Conservation (phyloP, 2,888 invertebrate genomes). For the Cinara cedri region DNA sequence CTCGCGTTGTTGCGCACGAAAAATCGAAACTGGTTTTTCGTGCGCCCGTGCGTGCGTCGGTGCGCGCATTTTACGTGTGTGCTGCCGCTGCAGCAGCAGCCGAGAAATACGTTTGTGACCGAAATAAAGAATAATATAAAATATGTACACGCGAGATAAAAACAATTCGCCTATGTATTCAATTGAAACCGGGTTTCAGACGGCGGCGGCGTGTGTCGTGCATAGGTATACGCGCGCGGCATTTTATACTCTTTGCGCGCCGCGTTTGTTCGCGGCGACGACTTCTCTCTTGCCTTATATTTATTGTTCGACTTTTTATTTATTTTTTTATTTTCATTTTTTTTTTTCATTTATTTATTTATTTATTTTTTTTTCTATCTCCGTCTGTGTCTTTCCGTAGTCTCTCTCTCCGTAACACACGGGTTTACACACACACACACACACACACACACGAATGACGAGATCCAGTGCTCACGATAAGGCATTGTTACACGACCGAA, state of each 20-base stretch:
- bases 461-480: slow-evolving; percentile 51
- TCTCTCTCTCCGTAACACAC: not conserved
- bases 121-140: slow-evolving; percentile 51
- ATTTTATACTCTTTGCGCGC: slow-evolving; percentile 37
- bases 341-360: slow-evolving; percentile 27
- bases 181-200: slow-evolving; percentile 51
- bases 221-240: not conserved
- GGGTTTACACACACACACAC: no score
- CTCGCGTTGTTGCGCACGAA: slow-evolving; percentile 26
- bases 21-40: slow-evolving; percentile 53
- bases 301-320: slow-evolving; percentile 48
- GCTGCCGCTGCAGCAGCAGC: no score
- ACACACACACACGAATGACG: slow-evolving; percentile 20
- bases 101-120: slow-evolving; percentile 45
- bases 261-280: slow-evolving; percentile 45
- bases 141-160: slow-evolving; percentile 45
- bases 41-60: not conserved
- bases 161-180: slow-evolving; percentile 56
- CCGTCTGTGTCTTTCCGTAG: not conserved
- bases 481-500: slow-evolving; percentile 39
- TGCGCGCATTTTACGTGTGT: not conserved
- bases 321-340: slow-evolving; percentile 26
- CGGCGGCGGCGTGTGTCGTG: no score
- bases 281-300: slow-evolving; percentile 44
- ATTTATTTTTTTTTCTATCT: not conserved